A percentile compares a stretch with the other conserved stretches of the same genome.
Conservation (phyloP, 2,797 vertebrate species). For the Falco novaeseelandiae region DNA sequence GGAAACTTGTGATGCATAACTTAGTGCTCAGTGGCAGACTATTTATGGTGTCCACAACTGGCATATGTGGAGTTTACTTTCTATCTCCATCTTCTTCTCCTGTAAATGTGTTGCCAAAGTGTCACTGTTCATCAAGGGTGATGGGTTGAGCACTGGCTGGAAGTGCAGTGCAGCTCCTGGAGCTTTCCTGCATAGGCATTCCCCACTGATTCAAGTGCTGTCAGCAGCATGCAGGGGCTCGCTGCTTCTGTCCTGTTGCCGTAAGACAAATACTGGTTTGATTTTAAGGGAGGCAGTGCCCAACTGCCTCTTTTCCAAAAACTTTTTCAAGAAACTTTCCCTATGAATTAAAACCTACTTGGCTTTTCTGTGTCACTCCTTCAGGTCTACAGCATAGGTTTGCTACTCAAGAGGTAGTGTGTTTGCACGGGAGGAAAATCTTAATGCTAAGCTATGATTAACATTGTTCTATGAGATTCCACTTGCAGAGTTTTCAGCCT, state of each 20-base stretch:
- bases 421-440: neutral
- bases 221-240: neutral
- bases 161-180: neutral
- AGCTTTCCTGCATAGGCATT: neutral
- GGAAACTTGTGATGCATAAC: neutral
- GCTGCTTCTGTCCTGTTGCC: neutral
- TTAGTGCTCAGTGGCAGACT: neutral
- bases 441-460: neutral
- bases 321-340: neutral
- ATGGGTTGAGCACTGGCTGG: neutral
- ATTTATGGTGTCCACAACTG: neutral
- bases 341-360: neutral
- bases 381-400: neutral
- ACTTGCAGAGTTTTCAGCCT: neutral
- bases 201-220: neutral
- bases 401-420: neutral
- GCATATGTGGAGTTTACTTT: accelerated
- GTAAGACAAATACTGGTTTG: neutral
- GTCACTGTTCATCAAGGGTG: neutral
- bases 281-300: neutral
- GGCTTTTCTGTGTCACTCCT: neutral
- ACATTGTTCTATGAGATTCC: neutral
- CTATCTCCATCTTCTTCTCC: neutral
- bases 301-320: neutral
- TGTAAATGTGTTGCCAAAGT: neutral